These are phyloP conservation scores for Eledone cirrhosa DNA, from an alignment of 2,888 invertebrate species.

Conservation along the genomic window DNA sequence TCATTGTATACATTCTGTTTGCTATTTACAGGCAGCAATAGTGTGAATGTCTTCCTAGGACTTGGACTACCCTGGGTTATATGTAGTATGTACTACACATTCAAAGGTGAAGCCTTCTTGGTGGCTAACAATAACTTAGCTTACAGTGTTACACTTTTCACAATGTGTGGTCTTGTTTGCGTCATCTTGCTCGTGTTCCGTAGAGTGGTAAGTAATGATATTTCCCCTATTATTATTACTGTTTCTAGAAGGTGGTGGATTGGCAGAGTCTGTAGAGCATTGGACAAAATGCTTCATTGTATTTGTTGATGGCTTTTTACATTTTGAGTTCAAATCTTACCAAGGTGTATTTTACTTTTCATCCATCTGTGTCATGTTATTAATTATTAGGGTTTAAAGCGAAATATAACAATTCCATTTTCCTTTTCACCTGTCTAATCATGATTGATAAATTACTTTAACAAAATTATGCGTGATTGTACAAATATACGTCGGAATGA, in stretches of 20 bases:
- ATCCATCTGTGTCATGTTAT: neutral
- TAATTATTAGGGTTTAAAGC: neutral
- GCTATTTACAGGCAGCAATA: conserved; percentile 60
- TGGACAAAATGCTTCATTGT: too few relatives aligned
- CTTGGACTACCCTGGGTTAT: conserved; percentile 65
- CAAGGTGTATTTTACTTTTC: too few relatives aligned
- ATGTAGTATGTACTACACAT: conserved; percentile 53
- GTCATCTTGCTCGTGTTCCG: conserved; percentile 54
- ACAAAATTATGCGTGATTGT: too few relatives aligned
- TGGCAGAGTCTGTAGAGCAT: too few relatives aligned
- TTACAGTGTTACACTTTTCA: conserved; percentile 60
- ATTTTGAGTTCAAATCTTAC: too few relatives aligned
- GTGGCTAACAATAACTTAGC: conserved; percentile 56
- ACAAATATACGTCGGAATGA: too few relatives aligned
- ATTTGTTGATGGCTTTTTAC: too few relatives aligned
- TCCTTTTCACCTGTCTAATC: too few relatives aligned
- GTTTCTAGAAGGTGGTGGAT: too few relatives aligned
- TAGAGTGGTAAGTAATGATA: conserved; percentile 51
- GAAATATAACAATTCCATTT: too few relatives aligned
- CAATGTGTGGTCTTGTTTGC: conserved; percentile 51
- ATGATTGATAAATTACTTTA: too few relatives aligned
- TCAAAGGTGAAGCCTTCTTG: conserved; percentile 44
- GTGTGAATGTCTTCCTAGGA: conserved; percentile 65
- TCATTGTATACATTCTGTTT: neutral
- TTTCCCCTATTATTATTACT: neutral